Base-by-base conservation (phyloP, 2,797 vertebrate species). In the Periophthalmus magnuspinnatus region DNA sequence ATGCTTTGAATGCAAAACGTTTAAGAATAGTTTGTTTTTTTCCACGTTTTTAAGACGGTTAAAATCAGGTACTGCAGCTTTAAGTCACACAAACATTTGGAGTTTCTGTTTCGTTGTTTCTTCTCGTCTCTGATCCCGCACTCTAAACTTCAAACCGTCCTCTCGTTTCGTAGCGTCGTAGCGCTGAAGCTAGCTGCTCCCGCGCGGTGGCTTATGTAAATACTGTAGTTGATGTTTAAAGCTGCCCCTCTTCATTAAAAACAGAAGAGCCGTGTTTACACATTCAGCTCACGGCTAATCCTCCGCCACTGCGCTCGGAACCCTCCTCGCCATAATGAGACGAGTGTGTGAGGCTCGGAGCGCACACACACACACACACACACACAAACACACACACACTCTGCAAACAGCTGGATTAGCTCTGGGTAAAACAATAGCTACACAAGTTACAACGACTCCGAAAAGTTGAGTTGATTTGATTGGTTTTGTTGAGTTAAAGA, bases 241-340 rank as follows among this genome's bases (percentile, higher is more conserved):
- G 56, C 70, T 79, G 70, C 70, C 38, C 74, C 33, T 69, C 69
- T 62, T 76, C 69, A 67, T 73, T 68, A 63, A 58, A n/a, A 80
- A 56, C 68, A 70, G 34, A 76, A 60, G 48, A 70, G 33, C 69
- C 50, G 69, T 77, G 76, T 82, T 81, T 84, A 85, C 74, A 76
- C 76, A 77, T 85, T 79, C 68, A 72, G 47, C 9, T 78, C 63
- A 63, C 50, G 50, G 33, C 70, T 84, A 86, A 86, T 83, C 82
- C 72, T 33, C 19, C 66, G 21, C 65, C 78, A 65, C 75, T 79
- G 77, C 81, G 78, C 78, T 77, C 81, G 76, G 67, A 80, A 76
- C 73, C 60, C 28, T 28, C 28, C 28, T 3, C 3, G 28, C 28
- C 28, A 28, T 28, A 28, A 28, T 28, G 28, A 28, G 28, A 3